Percentiles rank a stretch among this genome's conserved stretches.
Conservation (phyloP, 64 coral and sea anemone species). For the Catalaphyllia jardinei region DNA sequence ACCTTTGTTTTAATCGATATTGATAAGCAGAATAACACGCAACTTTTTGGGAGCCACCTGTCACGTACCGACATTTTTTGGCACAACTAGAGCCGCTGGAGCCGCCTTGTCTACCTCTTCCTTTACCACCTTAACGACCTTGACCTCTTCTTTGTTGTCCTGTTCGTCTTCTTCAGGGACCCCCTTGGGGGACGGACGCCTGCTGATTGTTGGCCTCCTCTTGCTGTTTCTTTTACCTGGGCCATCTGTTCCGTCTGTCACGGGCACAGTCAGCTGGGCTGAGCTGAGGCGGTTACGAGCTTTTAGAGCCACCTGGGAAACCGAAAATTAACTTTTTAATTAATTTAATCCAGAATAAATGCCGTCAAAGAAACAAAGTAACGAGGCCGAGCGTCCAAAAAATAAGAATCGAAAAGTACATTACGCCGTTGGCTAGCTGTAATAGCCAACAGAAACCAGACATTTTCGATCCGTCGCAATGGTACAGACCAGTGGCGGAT, state of each 20-base stretch:
- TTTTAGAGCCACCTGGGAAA: constrained; percentile 83
- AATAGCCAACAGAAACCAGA: no score
- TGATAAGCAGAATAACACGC: no score
- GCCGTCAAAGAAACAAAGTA: no score
- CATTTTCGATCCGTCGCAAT: no score
- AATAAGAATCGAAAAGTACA: no score
- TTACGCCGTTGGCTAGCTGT: no score
- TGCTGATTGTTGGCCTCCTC: constrained; percentile 84
- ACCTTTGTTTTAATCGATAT: no score
- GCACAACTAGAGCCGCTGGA: not conserved
- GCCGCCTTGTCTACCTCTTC: not conserved
- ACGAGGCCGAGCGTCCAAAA: no score
- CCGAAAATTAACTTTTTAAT: not conserved
- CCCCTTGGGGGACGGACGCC: constrained; percentile 12
- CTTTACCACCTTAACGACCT: constrained; percentile 6
- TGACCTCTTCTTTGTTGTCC: constrained; percentile 4
- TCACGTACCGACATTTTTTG: not conserved
- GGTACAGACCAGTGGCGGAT: no score
- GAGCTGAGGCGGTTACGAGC: constrained; percentile 90
- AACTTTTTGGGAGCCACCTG: no score
- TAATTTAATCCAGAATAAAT: not conserved
- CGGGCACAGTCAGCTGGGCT: constrained; percentile 29
- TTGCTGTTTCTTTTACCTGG: constrained; percentile 49
- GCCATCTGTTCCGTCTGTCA: constrained; percentile 53
- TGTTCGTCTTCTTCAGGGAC: constrained; percentile 36